Conservation (phyloP, 1,140 invertebrate genomes). For the Hylyphantes graminicola region DNA sequence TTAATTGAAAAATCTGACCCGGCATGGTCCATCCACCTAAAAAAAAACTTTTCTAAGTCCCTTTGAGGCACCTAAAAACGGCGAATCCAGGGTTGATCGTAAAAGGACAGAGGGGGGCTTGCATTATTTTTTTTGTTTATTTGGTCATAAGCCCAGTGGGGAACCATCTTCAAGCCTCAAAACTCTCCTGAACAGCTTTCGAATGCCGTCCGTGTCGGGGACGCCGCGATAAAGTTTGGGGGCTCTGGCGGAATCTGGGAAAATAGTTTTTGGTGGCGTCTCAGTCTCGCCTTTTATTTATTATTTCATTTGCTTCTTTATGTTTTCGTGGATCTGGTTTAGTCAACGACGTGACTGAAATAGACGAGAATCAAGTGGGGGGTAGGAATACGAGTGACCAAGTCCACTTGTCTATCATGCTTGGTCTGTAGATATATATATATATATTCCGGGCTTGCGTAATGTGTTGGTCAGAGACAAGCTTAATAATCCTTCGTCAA, state of each 20-base stretch:
- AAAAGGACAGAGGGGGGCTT: conserved; percentile 20
- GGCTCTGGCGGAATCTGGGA: not conserved
- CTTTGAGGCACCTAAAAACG: conserved; percentile 25
- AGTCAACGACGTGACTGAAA: too few relatives aligned
- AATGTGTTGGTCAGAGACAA: too few relatives aligned
- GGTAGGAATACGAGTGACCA: too few relatives aligned
- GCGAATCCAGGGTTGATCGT: conserved; percentile 19
- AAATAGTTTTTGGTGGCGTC: too few relatives aligned
- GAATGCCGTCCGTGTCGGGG: conserved; percentile 31
- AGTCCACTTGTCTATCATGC: too few relatives aligned
- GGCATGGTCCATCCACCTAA: not conserved
- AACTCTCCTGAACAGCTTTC: conserved; percentile 17
- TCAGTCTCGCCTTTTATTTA: too few relatives aligned
- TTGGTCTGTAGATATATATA: too few relatives aligned
- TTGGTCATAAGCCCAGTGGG: conserved; percentile 38
- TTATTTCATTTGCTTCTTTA: too few relatives aligned
- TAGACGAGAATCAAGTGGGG: too few relatives aligned
- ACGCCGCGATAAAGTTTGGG: conserved; percentile 50
- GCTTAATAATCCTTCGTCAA: too few relatives aligned
- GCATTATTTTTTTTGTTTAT: conserved; percentile 25
- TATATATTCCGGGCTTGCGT: too few relatives aligned
- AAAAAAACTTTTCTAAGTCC: conserved; percentile 31
- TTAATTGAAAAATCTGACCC: conserved; percentile 3
- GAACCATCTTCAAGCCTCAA: conserved; percentile 43
- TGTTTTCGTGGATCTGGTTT: too few relatives aligned